A percentile compares a stretch with the other conserved stretches of the same genome.
Conservation (phyloP, 2,797 vertebrate species). For the Phataginus tetradactyla region DNA sequence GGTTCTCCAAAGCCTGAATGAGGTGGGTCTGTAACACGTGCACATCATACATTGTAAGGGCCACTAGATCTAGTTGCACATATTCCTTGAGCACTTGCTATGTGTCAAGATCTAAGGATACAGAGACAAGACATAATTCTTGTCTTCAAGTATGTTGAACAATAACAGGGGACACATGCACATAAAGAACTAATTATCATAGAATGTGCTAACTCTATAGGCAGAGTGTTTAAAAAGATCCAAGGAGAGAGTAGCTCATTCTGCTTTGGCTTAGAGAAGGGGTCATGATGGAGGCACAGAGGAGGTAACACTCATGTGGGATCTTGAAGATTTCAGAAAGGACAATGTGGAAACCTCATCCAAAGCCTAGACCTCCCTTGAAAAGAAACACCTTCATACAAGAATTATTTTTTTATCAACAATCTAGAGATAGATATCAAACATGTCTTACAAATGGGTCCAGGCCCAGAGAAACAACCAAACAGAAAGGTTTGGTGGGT, state of each 20-base stretch:
- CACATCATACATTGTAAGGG: background rate
- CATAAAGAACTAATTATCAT: background rate
- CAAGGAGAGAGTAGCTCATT: background rate
- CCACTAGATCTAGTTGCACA: background rate
- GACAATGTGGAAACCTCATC: background rate
- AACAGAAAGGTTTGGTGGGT: background rate
- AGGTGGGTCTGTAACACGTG: background rate
- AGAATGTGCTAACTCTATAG: background rate
- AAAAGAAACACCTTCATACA: background rate
- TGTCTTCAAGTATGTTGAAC: slow-evolving; percentile 12
- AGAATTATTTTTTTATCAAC: background rate
- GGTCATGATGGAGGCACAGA: background rate
- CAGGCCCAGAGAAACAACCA: background rate
- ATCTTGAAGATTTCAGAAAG: background rate
- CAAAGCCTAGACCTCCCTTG: background rate
- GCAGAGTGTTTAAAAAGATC: background rate
- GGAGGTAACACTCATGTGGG: background rate
- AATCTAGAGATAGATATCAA: background rate
- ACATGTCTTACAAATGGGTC: background rate
- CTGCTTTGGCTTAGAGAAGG: background rate
- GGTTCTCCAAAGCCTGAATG: background rate
- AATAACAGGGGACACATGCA: background rate
- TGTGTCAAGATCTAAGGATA: background rate
- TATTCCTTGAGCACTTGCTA: background rate
- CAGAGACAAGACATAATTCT: background rate